These are phyloP conservation scores for Sclerodermus sp. DNA, from an alignment of 2,888 invertebrate genomes.

Conservation along the genomic window DNA sequence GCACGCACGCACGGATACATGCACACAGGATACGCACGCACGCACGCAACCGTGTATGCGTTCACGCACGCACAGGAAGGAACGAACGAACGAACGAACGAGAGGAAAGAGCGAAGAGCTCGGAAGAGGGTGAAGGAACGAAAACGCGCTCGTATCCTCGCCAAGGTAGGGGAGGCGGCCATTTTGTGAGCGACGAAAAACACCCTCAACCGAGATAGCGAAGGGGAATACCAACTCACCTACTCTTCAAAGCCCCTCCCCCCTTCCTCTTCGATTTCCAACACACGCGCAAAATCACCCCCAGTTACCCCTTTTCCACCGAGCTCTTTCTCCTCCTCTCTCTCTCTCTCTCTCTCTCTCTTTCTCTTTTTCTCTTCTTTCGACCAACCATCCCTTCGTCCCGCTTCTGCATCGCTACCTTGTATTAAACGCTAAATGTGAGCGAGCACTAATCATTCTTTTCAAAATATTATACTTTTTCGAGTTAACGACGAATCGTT, in stretches of 20 bases:
- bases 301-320: not conserved
- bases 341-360: slow-evolving; percentile 19
- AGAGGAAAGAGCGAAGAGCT: slow-evolving; percentile 19
- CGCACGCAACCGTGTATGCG: slow-evolving; percentile 3
- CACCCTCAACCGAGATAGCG: slow-evolving; percentile 54
- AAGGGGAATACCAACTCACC: slow-evolving; percentile 30
- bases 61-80: slow-evolving; percentile 14
- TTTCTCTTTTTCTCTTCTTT: slow-evolving; percentile 16
- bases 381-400: slow-evolving; percentile 13
- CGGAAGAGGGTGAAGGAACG: slow-evolving; percentile 30
- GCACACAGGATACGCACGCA: slow-evolving; percentile 12
- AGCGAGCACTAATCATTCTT: slow-evolving; percentile 31
- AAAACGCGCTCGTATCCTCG: slow-evolving; percentile 39
- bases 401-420: slow-evolving; percentile 21
- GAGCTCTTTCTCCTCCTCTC: not conserved
- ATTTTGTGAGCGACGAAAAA: slow-evolving; percentile 57
- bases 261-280: slow-evolving; percentile 6
- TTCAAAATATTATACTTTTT: not conserved
- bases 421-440: slow-evolving; percentile 49
- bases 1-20: slow-evolving; percentile 21
- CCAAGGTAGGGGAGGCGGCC: slow-evolving; percentile 52
- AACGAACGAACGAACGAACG: slow-evolving; percentile 18
- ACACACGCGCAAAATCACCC: not conserved
- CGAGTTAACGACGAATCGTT: too few species aligned
- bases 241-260: slow-evolving; percentile 12